Evolutionary conservation across 2,888 invertebrate species (phyloP), one percentile per base, ranked within the genome.

Genomic region (Acanthopleura granulata): DNA sequence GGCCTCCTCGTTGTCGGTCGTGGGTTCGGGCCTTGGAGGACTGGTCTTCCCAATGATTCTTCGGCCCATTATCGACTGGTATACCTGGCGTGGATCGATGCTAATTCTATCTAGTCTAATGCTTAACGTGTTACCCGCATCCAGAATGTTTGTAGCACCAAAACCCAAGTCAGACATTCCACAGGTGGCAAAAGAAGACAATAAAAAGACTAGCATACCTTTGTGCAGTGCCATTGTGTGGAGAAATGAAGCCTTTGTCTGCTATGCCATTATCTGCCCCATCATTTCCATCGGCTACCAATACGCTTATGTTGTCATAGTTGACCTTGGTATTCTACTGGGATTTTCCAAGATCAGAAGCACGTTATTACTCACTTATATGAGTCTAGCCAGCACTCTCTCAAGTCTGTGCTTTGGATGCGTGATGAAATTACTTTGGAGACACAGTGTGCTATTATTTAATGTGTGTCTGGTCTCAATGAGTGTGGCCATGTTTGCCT

Each of bases 251-350:
- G 3, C 29, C 1, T 66, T 27, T 66, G 29, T 66, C 15, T 66
- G 66, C 25, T 66, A 66, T 25, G 15, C 25, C 15, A 66, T 66
- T 27, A 66, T 66, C 3, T 22, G 66, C 25, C 66, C 66, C 6
- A 16, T 66, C 1, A 66, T 27, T 22, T 66, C 66, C 29, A 66
- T 66, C 6, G 66, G 66, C 16, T 66, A 66, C 66, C 66, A 66
- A 66, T 66, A 66, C 25, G 25, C 66, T 27, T 66, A 66, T 14
- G 14, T 66, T 27, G 66, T 66, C 12, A 66, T 66, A 16, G 66
- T 66, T 27, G 66, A 66, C 29, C 25, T 66, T 3, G 66, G 66
- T 6, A 27, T 66, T 16, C 25, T 66, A 14, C 66, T 22, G 6
- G 66, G 66, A 15, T 66, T 66, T 25, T 12, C 3, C 25, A 66